These are phyloP conservation scores for Diceros bicornis DNA, from an alignment of 2,797 vertebrate genomes.

Conservation along the genomic window DNA sequence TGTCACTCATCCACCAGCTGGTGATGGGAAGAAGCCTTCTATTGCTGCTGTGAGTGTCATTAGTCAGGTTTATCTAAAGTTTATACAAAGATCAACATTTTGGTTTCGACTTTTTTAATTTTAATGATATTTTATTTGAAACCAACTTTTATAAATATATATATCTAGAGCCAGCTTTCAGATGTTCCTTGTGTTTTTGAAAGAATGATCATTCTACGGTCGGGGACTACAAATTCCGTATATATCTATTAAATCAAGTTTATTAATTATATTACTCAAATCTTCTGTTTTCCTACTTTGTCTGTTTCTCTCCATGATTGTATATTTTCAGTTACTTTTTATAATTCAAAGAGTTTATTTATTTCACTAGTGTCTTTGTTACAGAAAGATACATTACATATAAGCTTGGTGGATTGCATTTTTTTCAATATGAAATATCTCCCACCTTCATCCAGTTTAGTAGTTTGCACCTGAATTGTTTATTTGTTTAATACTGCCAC, in stretches of 20 bases:
- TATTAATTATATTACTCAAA: conserved; percentile 57
- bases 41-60: conserved; percentile 96
- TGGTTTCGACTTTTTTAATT: conserved; percentile 54
- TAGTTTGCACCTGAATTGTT: conserved; percentile 28
- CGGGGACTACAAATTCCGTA: background rate
- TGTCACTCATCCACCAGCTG: conserved; percentile 98
- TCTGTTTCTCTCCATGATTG: background rate
- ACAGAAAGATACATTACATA: background rate
- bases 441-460: background rate
- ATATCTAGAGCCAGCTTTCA: background rate
- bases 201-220: conserved; percentile 25
- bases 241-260: conserved; percentile 50
- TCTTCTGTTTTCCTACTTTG: conserved; percentile 38
- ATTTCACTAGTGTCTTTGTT: conserved; percentile 54
- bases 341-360: background rate
- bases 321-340: conserved; percentile 51
- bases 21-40: conserved; percentile 99
- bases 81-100: background rate
- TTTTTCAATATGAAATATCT: conserved; percentile 23
- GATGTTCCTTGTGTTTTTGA: background rate
- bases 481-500: background rate
- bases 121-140: conserved; percentile 58
- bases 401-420: background rate
- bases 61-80: background rate
- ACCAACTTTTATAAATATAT: conserved; percentile 52